phyloP scores from a whole-genome alignment of 2,113 vertebrate genomes.

The Fregata magnificens region DNA sequence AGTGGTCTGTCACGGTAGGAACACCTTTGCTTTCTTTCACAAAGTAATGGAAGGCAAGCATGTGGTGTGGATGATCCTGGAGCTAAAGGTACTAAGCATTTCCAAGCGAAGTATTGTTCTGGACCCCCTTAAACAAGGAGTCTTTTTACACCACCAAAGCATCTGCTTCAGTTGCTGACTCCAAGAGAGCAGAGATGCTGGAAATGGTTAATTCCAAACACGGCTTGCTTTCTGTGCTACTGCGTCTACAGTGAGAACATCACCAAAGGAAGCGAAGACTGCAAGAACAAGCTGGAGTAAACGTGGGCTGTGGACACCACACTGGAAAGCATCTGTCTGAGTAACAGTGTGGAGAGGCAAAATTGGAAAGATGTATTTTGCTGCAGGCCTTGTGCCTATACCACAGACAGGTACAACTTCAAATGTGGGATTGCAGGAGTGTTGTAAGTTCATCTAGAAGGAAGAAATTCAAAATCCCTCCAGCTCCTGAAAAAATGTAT shows the following conservation, averaged over 20 bases:
- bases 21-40: not conserved
- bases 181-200: not conserved
- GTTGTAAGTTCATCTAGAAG: not conserved
- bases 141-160: not conserved
- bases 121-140: not conserved
- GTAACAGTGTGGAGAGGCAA: not conserved
- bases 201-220: not conserved
- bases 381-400: not conserved
- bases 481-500: constrained; percentile 41
- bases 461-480: constrained; percentile 33
- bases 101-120: not conserved
- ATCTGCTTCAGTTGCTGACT: not conserved
- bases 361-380: not conserved
- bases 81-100: not conserved
- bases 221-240: not conserved
- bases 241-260: not conserved
- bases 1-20: not conserved
- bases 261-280: not conserved
- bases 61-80: not conserved
- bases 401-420: not conserved
- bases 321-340: not conserved
- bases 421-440: not conserved
- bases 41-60: not conserved
- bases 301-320: accelerated
- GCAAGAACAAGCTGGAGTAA: not conserved